Evolutionary conservation across 2,113 vertebrate genomes (phyloP).

Genomic region (Sceloporus undulatus): DNA sequence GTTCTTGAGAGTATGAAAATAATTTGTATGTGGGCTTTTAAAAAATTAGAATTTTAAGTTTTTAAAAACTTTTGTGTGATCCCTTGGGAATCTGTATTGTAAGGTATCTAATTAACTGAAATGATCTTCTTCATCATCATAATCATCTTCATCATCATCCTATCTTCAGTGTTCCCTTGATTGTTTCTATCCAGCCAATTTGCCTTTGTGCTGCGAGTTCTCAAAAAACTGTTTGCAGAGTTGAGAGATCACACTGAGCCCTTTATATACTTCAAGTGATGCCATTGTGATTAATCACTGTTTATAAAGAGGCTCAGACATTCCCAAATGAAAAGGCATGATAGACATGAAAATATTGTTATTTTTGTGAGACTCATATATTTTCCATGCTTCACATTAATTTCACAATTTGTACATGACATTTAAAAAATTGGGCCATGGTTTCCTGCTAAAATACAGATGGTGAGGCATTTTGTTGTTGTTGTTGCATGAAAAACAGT

Average conservation of each 20-base stretch:
- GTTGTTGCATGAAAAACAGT: conserved; percentile 4
- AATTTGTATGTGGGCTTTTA: background rate
- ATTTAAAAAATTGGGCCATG: conserved; percentile 9
- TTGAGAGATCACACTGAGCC: background rate
- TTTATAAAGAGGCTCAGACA: conserved; percentile 17
- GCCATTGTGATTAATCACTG: conserved; percentile 11
- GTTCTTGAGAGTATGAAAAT: background rate
- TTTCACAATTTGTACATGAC: conserved; percentile 12
- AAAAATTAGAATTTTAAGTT: background rate
- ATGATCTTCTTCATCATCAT: background rate
- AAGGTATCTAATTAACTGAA: background rate
- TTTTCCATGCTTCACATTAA: conserved; percentile 22
- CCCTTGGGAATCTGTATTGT: too few relatives aligned
- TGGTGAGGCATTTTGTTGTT: background rate
- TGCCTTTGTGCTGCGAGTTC: background rate
- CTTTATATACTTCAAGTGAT: background rate
- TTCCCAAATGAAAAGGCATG: conserved; percentile 16
- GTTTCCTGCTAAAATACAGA: background rate
- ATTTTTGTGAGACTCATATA: conserved; percentile 25
- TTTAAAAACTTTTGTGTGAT: background rate
- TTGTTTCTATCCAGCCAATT: rapidly evolving
- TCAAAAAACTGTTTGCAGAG: background rate
- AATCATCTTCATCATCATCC: background rate
- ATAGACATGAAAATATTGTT: conserved; percentile 5
- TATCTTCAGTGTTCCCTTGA: background rate